Conservation (phyloP, 2,888 invertebrate genomes). For the Orchesellides sinensis region DNA sequence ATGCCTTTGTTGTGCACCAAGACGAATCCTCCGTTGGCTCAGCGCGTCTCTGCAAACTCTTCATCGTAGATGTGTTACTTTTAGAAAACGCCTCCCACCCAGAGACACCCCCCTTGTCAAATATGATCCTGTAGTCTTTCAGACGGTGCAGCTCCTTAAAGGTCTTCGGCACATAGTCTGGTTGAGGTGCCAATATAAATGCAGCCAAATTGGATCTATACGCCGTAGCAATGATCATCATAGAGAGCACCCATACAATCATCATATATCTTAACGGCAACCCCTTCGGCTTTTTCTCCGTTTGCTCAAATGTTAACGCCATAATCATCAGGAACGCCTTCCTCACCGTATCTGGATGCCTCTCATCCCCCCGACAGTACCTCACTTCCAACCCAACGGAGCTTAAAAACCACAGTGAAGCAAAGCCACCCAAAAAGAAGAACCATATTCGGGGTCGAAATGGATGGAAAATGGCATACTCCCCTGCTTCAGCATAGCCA, state of each 20-base stretch:
- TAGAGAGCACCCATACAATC: constrained; percentile 41
- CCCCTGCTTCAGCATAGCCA: constrained; percentile 34
- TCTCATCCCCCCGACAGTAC: neutral
- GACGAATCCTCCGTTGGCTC: constrained; percentile 22
- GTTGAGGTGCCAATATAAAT: constrained; percentile 44
- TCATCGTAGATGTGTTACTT: constrained; percentile 17
- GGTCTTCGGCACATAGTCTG: constrained; percentile 42
- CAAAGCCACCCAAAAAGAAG: constrained; percentile 14
- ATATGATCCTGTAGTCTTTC: constrained; percentile 50
- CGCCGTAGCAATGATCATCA: constrained; percentile 53
- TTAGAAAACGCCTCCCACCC: constrained; percentile 56
- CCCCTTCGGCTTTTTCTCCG: constrained; percentile 50
- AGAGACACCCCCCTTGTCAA: constrained; percentile 60
- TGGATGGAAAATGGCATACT: constrained; percentile 33
- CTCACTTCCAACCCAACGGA: constrained; percentile 1
- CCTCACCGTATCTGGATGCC: neutral
- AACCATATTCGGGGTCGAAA: constrained; percentile 28
- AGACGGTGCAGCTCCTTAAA: constrained; percentile 29
- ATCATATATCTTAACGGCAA: constrained; percentile 34
- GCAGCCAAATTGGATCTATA: constrained; percentile 61
- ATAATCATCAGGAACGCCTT: constrained; percentile 20
- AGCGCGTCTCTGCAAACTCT: neutral
- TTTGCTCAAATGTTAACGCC: constrained; percentile 59
- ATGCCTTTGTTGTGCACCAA: constrained; percentile 23
- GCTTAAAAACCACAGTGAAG: constrained; percentile 19